Conservation (phyloP, 2,797 vertebrate species). For the Eleutherodactylus coqui region DNA sequence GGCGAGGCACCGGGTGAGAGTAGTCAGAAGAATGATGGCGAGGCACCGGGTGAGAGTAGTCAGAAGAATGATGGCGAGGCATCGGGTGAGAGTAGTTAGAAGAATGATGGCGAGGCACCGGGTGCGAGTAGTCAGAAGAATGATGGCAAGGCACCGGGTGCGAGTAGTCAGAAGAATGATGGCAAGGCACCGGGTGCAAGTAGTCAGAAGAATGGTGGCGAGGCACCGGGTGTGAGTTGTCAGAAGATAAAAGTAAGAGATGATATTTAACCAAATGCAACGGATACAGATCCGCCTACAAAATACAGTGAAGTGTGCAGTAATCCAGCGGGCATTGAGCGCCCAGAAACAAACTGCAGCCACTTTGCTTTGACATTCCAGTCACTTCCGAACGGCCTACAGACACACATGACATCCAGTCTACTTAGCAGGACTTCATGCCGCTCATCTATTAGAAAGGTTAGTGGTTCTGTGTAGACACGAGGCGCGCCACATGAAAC, state of each 20-base stretch:
- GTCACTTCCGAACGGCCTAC: too few relatives aligned
- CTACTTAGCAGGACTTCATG: not conserved
- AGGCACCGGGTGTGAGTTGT: too few relatives aligned
- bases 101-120: conserved; percentile 18
- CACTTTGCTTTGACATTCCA: too few relatives aligned
- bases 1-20: conserved; percentile 40
- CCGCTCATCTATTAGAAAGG: not conserved
- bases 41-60: too few relatives aligned
- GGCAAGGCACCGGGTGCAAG: conserved; percentile 42
- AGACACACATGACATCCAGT: not conserved
- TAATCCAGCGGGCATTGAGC: too few relatives aligned
- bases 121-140: too few relatives aligned
- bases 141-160: conserved; percentile 45
- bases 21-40: conserved; percentile 24
- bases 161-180: not conserved
- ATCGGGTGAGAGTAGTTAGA: conserved; percentile 29
- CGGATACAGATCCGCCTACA: too few relatives aligned
- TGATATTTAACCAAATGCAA: too few relatives aligned
- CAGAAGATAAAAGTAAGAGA: too few relatives aligned
- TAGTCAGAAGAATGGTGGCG: conserved; percentile 20
- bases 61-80: conserved; percentile 37
- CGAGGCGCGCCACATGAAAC: not conserved
- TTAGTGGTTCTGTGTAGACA: not conserved
- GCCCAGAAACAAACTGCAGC: too few relatives aligned
- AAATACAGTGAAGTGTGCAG: too few relatives aligned